Base-by-base conservation (phyloP, 2,113 vertebrate species). In the Etia nguti region DNA sequence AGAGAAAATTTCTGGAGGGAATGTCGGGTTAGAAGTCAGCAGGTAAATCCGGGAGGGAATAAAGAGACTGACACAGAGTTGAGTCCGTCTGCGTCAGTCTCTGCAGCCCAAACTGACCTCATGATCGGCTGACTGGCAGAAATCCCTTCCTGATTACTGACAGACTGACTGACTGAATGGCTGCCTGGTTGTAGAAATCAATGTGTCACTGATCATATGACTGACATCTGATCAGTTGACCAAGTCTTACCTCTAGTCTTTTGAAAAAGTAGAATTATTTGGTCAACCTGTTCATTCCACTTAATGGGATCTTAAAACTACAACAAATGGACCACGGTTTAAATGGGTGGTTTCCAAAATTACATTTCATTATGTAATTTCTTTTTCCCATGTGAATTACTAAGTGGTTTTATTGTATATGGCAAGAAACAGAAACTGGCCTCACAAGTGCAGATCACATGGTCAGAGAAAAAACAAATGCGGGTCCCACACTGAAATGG, bases 41-140 rank as follows among this genome's bases (percentile, higher is more conserved):
- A 86, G 89, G 88, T 91, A 84, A 88, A 93, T 86, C 89, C 88
- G 5, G 41, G 24, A 48, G 79, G 79, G 87, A 86, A 68, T 82
- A 88, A 85, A 82, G 70, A 77, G 77, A 90, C 81, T 65, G 90
- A 90, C 90, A 77, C 15, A 5, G 83, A 86, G 85, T 15, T 2
- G 46, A 83, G 81, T 88, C 79, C 88, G 80, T 88, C 79, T 85
- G 85, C 79, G 87, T 88, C 83, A 38, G 24, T 60, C 79, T 70
- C 18, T 41, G 31, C 60, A 68, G 84, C 43, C 55, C 59, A 26
- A 2, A 52, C 52, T n/a, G 86, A 82, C 82, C 88, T 1, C 29
- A 1, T 85, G 93, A 92, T 82, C 34, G 65, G 84, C 62, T 18
- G 84, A 34, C 82, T 36, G 86, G 24, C 86, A 80, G 80, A 54